These are phyloP conservation scores for Vulpes lagopus DNA, from an alignment of 2,113 vertebrate genomes.

Conservation along the genomic window DNA sequence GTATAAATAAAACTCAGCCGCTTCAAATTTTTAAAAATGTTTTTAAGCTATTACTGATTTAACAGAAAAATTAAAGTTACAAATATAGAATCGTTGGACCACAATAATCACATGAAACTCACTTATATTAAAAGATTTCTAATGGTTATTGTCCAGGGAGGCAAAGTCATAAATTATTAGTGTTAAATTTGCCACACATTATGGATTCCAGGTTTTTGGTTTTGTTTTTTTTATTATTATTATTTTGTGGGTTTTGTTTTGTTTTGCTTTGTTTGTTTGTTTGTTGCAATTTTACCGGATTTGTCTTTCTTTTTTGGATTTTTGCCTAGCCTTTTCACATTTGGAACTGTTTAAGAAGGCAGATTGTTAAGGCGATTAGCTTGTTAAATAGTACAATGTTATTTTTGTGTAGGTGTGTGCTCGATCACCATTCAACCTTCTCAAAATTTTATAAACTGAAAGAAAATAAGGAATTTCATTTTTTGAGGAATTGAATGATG, in stretches of 20 bases:
- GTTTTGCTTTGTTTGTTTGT: background rate
- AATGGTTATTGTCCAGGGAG: background rate
- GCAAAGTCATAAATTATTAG: constrained; percentile 35
- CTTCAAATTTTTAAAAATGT: background rate
- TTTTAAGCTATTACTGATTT: constrained; percentile 33
- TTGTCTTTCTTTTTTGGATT: constrained; percentile 19
- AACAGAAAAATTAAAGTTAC: constrained; percentile 32
- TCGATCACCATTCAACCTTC: background rate
- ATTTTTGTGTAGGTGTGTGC: constrained; percentile 15
- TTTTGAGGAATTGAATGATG: background rate
- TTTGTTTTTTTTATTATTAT: background rate
- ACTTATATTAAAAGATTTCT: background rate
- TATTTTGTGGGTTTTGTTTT: background rate
- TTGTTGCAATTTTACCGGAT: background rate
- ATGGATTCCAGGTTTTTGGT: background rate
- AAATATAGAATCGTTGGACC: background rate
- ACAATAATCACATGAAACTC: background rate
- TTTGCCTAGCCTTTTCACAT: constrained; percentile 3
- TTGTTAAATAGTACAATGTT: constrained; percentile 31
- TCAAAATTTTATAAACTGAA: constrained; percentile 30
- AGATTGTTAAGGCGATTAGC: constrained; percentile 55
- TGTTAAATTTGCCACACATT: background rate
- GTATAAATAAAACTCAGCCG: background rate
- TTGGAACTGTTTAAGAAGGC: constrained; percentile 55
- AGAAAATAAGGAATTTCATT: background rate